phyloP scores from a whole-genome alignment of 2,888 invertebrate species.

The Agrilus biguttatus region DNA sequence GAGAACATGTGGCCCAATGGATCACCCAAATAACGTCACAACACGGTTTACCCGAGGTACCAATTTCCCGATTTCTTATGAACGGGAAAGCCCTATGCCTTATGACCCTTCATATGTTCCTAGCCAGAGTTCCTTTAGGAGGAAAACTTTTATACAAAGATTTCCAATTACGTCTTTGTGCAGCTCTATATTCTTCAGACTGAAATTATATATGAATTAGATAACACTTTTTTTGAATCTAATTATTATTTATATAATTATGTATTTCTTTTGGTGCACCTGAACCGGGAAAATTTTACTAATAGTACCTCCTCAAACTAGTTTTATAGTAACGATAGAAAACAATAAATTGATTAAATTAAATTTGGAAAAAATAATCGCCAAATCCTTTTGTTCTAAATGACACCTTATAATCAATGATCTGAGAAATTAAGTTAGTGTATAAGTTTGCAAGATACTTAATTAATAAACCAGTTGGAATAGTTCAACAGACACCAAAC shows the following conservation, averaged over 20 bases:
- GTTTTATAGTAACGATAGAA: not conserved
- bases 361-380: too few relatives aligned
- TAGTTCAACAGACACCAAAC: too few relatives aligned
- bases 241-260: too few relatives aligned
- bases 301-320: too few relatives aligned
- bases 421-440: too few relatives aligned
- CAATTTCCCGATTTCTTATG: slow-evolving; percentile 55
- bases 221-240: too few relatives aligned
- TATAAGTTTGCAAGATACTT: too few relatives aligned
- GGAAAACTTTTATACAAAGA: slow-evolving; percentile 57
- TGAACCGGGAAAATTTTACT: too few relatives aligned
- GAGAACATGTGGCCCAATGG: slow-evolving; percentile 57
- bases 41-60: slow-evolving; percentile 41
- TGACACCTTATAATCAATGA: not conserved
- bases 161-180: slow-evolving; percentile 51
- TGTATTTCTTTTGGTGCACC: too few relatives aligned
- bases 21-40: slow-evolving; percentile 39
- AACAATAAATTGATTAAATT: not conserved
- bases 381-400: not conserved
- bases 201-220: too few relatives aligned
- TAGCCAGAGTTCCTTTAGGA: slow-evolving; percentile 50
- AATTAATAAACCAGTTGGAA: too few relatives aligned
- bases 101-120: slow-evolving; percentile 65
- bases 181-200: slow-evolving; percentile 40
- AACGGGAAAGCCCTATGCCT: slow-evolving; percentile 68